phyloP scores from a whole-genome alignment of 2,797 vertebrate genomes.

The Rhabdophis nuchalis region DNA sequence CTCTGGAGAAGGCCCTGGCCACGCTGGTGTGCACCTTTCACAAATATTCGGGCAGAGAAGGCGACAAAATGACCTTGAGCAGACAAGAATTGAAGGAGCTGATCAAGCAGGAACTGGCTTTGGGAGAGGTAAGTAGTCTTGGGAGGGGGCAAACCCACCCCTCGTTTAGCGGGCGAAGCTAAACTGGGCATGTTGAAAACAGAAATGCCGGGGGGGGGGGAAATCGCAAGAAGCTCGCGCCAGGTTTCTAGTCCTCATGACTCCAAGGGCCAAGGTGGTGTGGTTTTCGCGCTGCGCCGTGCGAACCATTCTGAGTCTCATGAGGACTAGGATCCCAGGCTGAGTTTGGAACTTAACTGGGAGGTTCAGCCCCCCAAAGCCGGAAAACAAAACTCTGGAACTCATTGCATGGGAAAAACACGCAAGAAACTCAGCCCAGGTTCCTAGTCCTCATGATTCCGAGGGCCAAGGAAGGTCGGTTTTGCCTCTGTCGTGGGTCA shows the following conservation, averaged over 20 bases:
- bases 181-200: neutral
- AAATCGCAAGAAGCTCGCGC: too few relatives aligned
- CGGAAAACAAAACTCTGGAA: too few relatives aligned
- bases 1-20: conserved; percentile 73
- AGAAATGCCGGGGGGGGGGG: too few relatives aligned
- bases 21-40: conserved; percentile 78
- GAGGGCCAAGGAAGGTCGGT: neutral
- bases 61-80: conserved; percentile 80
- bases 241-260: too few relatives aligned
- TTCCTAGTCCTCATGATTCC: neutral
- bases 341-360: too few relatives aligned
- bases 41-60: conserved; percentile 78
- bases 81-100: conserved; percentile 77
- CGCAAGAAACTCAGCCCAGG: neutral
- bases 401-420: neutral
- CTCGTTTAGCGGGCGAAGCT: too few relatives aligned
- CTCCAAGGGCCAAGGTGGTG: too few relatives aligned
- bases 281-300: too few relatives aligned
- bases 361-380: too few relatives aligned
- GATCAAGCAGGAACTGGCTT: conserved; percentile 69
- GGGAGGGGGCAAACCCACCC: neutral
- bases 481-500: neutral
- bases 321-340: too few relatives aligned
- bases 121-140: conserved; percentile 46
- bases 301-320: too few relatives aligned